These are phyloP conservation scores for Oscheius sp. DNA, from an alignment of 2,888 invertebrate species.

Conservation along the genomic window DNA sequence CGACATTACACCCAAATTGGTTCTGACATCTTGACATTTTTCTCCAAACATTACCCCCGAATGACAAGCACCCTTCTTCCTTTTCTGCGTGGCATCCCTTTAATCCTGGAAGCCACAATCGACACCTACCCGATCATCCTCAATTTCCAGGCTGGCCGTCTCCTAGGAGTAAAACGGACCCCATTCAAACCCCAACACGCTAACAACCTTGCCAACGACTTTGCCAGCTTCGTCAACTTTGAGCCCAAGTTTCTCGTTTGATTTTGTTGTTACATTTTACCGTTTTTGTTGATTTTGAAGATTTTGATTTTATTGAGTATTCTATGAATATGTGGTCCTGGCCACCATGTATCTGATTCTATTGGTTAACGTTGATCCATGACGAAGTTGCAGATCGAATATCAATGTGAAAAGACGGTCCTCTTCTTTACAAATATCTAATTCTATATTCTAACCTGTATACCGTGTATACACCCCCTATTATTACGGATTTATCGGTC, in stretches of 20 bases:
- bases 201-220: slow-evolving; percentile 92
- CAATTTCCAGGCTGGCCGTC: slow-evolving; percentile 74
- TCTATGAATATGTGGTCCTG: neutral
- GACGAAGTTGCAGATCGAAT: neutral
- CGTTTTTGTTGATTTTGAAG: slow-evolving; percentile 31
- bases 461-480: slow-evolving; percentile 55
- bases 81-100: no score
- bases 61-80: neutral
- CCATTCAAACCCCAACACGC: slow-evolving; percentile 85
- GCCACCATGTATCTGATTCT: neutral
- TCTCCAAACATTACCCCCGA: neutral
- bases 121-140: neutral
- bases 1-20: no score
- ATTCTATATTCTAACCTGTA: slow-evolving; percentile 45
- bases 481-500: slow-evolving; percentile 9
- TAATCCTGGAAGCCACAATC: neutral
- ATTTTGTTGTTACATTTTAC: slow-evolving; percentile 22
- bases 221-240: slow-evolving; percentile 88
- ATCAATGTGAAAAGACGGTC: slow-evolving; percentile 6
- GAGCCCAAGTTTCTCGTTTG: slow-evolving; percentile 35
- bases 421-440: slow-evolving; percentile 3
- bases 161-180: slow-evolving; percentile 80
- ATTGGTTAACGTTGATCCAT: neutral
- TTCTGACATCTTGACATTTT: neutral
- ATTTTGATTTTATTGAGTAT: slow-evolving; percentile 11